Base-by-base conservation (phyloP, 2,113 vertebrate species). In the Sterrhoptilus dennistouni region DNA sequence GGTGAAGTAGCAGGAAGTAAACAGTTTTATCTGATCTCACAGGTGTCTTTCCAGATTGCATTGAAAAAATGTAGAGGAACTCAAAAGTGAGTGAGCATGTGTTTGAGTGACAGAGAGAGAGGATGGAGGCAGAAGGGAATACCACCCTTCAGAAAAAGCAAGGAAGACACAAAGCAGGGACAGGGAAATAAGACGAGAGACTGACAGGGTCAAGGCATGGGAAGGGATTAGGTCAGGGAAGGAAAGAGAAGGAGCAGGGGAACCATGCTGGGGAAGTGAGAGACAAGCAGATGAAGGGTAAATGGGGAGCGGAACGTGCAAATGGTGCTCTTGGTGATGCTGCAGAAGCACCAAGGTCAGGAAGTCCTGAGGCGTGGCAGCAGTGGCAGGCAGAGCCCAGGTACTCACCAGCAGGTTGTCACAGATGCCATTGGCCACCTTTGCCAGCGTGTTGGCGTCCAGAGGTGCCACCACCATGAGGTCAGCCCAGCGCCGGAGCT, bases 401-500 rank as follows among this genome's bases (percentile, higher is more conserved):
- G n/a, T 38, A 97, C 99, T 98, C 96, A 99, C 99, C 98, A 99
- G 97, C 57, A 99, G 97, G 95, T 99, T 99, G 97, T 99, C 99
- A 97, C 99, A 99, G 96, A 99, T 98, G 42, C 99, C 99, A 47
- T 83, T 99, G 13, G 99, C 98, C 8, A 99, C 98, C 97, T 99
- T 99, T 44, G 99, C 99, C 90, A 99, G 98, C 1, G 99, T 99
- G 98, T 99, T 99, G 86, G 99, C 99, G 50, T 99, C 99, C 3
- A 99, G 98, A 18, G 99, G 99, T 44, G 99, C 99, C 64, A 99
- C 98, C 70, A 99, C 45, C 95, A 99, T 84, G 18, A 99, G 97
- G 95, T 99, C 98, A 15, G 99, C 99, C 99, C 99, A 99, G 25
- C 99, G 98, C 28, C 99, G 97, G 22, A 99, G 97, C 66, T 99